phyloP scores from a whole-genome alignment of 2,797 vertebrate species.

The Notolabrus celidotus region DNA sequence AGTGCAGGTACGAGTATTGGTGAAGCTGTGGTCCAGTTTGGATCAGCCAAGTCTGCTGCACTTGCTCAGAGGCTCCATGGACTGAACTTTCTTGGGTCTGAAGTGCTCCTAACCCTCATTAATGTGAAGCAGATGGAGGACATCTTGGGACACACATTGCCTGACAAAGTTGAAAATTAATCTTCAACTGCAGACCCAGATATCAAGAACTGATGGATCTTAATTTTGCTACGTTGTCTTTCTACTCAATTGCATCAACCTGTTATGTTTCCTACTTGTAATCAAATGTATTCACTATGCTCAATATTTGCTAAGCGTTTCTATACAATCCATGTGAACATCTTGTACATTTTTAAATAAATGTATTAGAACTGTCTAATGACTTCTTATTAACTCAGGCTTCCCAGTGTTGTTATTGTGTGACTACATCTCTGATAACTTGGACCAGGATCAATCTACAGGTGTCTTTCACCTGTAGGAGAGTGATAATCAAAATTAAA shows the following conservation, averaged over 20 bases:
- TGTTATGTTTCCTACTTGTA: not conserved
- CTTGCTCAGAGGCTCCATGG: slow-evolving; percentile 86
- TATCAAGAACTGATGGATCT: not conserved
- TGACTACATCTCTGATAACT: not conserved
- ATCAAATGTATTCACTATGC: not conserved
- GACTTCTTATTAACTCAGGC: not conserved
- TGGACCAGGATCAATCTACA: not conserved
- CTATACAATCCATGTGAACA: not conserved
- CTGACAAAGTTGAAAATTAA: not conserved
- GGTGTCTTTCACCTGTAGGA: not conserved
- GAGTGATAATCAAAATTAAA: not conserved
- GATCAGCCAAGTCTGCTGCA: slow-evolving; percentile 82
- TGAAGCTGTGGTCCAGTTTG: slow-evolving; percentile 90
- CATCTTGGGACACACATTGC: slow-evolving; percentile 44
- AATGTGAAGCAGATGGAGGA: slow-evolving; percentile 86
- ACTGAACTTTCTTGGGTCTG: slow-evolving; percentile 83
- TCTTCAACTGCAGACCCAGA: not conserved
- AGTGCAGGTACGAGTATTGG: slow-evolving; percentile 86
- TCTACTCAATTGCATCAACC: not conserved
- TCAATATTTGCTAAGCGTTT: not conserved
- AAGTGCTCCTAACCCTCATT: slow-evolving; percentile 88
- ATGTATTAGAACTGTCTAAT: not conserved
- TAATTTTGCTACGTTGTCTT: not conserved
- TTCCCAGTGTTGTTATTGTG: not conserved
- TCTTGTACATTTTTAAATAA: slow-evolving; percentile 32